A percentile compares a stretch with the other conserved stretches of the same genome.
Evolutionary conservation across 1,140 invertebrate species (phyloP).

Genomic region (Orius insidiosus): DNA sequence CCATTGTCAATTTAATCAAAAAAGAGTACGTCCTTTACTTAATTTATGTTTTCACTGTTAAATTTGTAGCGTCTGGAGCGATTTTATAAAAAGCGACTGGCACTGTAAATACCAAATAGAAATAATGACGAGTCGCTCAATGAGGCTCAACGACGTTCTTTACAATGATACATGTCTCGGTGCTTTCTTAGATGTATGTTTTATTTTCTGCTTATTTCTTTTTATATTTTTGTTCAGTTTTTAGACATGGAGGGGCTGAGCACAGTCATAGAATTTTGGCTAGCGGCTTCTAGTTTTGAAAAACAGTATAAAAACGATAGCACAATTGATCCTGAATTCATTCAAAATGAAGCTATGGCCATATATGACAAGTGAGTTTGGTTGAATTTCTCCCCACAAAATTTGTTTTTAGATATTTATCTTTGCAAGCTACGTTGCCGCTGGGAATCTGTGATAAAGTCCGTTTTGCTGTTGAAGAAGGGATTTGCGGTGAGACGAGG

Average conservation of each 20-base stretch:
- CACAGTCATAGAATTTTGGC: constrained; percentile 73
- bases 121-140: constrained; percentile 56
- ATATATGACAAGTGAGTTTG: constrained; percentile 68
- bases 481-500: constrained; percentile 62
- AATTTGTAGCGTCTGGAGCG: constrained; percentile 25
- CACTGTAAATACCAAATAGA: constrained; percentile 84
- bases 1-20: background rate
- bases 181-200: constrained; percentile 72
- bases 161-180: constrained; percentile 78
- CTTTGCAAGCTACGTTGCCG: constrained; percentile 72
- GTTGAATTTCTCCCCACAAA: too few species aligned
- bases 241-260: constrained; percentile 73
- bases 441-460: constrained; percentile 70
- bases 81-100: constrained; percentile 59
- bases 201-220: background rate
- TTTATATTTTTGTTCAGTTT: constrained; percentile 36
- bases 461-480: constrained; percentile 65
- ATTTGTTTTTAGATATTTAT: constrained; percentile 73
- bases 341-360: constrained; percentile 75
- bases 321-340: constrained; percentile 40
- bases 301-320: constrained; percentile 50
- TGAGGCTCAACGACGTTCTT: constrained; percentile 68
- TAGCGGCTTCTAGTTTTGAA: constrained; percentile 72
- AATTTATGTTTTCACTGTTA: too few species aligned
- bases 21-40: constrained; percentile 7